Base-by-base conservation (phyloP, 53 echinoderm and acorn worm genomes). In the Patiria pectinifera region DNA sequence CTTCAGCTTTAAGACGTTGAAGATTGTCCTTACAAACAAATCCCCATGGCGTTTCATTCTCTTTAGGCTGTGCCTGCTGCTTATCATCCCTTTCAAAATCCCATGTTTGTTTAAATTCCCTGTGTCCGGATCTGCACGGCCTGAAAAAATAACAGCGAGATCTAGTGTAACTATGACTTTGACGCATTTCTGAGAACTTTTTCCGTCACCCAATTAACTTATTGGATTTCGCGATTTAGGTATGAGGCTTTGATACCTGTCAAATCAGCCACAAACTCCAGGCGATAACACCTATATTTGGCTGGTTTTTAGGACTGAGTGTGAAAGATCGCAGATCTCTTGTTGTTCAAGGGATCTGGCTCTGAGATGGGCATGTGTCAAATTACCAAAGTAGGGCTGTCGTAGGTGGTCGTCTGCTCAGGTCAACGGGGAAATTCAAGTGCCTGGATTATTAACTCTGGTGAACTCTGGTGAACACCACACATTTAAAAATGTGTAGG, bases 241-340 rank as follows among this genome's bases (percentile, higher is more conserved):
- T 16, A n/a, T 10, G 11, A 15, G 80, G 47, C 16, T 79, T 79
- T 0, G 43, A 44, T 45, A 18, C 18, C 24, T 86, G 75, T 75
- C 48, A 24, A 22, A 11, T 71, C 48, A 86, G 25, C 75, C 59
- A 19, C 15, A 71, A 75, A 58, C 18, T 43, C 43, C 24, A 3
- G 10, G 75, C 75, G 21, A 86, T 13, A 86, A 86, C 86, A 86
- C 26, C 86, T 86, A 86, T 69, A 86, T 86, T 16, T 71, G 74
- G 86, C 7, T 75, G 14, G 48, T 48, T 72, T 72, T 86, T 49
- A 74, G 19, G 46, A 14, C 45, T 45, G 19, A 14, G 48, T 79
- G 15, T 45, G 11, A 15, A 9, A 18, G 48, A 45, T 22, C 47
- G 3, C 16, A 10, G 11, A 46, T 47, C 80, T 15, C 45, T 22